These are phyloP conservation scores for Amphipoea lucens DNA, from an alignment of 2,888 invertebrate genomes.

Conservation along the genomic window DNA sequence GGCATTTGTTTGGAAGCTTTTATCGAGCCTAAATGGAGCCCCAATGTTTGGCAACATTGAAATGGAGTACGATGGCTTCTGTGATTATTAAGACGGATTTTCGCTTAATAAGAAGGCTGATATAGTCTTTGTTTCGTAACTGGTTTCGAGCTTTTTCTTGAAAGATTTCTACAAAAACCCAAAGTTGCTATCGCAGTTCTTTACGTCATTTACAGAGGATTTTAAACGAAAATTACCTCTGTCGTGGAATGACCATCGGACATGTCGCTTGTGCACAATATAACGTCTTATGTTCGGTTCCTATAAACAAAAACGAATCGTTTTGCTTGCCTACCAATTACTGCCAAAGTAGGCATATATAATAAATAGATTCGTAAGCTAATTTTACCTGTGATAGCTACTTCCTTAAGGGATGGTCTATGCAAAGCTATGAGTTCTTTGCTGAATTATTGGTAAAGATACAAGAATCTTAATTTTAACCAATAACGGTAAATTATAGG, in stretches of 20 bases:
- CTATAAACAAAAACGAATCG: no score
- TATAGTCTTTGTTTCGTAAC: background rate
- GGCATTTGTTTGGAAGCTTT: constrained; percentile 65
- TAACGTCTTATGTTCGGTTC: no score
- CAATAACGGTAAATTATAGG: no score
- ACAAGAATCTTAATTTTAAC: no score
- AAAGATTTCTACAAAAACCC: background rate
- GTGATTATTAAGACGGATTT: constrained; percentile 22
- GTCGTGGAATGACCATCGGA: background rate
- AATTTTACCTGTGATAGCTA: no score
- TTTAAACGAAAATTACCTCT: background rate
- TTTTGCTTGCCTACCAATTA: no score
- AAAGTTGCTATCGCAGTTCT: background rate
- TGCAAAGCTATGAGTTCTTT: background rate
- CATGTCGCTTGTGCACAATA: no score
- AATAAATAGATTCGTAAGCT: no score
- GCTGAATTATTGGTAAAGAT: background rate
- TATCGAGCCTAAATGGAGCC: constrained; percentile 60
- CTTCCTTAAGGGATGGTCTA: background rate
- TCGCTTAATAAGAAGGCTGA: constrained; percentile 3
- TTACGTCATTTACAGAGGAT: background rate
- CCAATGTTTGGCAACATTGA: constrained; percentile 40
- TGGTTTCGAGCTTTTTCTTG: background rate
- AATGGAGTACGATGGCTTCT: constrained; percentile 29
- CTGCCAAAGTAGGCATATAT: no score